Percentiles rank a stretch among this genome's conserved stretches.
phyloP scores from a whole-genome alignment of 2,888 invertebrate genomes.

The Lycia hirtaria region DNA sequence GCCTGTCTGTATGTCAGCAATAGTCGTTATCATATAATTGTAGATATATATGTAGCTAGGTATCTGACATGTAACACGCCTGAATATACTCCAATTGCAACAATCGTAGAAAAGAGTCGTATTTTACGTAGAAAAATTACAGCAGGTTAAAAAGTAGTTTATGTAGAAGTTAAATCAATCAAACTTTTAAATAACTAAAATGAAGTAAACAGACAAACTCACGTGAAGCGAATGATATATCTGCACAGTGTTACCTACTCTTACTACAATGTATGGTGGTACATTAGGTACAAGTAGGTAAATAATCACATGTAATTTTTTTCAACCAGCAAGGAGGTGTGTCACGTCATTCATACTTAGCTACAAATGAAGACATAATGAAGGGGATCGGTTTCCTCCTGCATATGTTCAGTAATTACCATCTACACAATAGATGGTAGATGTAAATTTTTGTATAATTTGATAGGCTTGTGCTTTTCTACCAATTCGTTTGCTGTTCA shows the following conservation, averaged over 20 bases:
- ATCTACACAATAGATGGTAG: background rate
- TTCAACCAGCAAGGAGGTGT: constrained; percentile 1
- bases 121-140: too few relatives aligned
- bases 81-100: background rate
- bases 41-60: background rate
- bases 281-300: background rate
- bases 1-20: background rate
- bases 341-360: background rate
- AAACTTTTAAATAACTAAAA: too few relatives aligned
- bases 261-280: too few relatives aligned
- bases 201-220: too few relatives aligned
- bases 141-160: too few relatives aligned
- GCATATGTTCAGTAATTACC: background rate
- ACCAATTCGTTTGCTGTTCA: too few relatives aligned
- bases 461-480: too few relatives aligned
- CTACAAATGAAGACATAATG: background rate
- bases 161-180: too few relatives aligned
- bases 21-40: too few relatives aligned
- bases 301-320: constrained; percentile 15
- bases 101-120: too few relatives aligned
- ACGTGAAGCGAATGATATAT: background rate
- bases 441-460: too few relatives aligned
- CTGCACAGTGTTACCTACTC: background rate
- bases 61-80: background rate
- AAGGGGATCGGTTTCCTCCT: constrained; percentile 1